Evolutionary conservation across 2,113 vertebrate genomes (phyloP).

Genomic region (Arvicanthis niloticus): DNA sequence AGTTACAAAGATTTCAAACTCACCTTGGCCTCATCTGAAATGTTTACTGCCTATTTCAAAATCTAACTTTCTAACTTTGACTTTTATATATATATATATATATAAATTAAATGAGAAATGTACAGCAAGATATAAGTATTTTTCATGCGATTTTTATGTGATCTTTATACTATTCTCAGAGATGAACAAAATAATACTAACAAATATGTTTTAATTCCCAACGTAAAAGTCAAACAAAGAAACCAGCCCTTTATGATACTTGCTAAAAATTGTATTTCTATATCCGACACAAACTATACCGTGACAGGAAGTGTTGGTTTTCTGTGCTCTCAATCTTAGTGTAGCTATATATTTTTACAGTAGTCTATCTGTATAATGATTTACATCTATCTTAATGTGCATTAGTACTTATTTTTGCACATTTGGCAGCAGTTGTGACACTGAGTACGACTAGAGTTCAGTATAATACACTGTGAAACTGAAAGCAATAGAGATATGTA

Average conservation of each 20-base stretch:
- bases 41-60: slow-evolving; percentile 21
- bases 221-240: neutral
- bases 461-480: neutral
- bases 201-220: neutral
- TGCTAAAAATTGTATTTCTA: neutral
- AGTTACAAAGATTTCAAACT: slow-evolving; percentile 36
- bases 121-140: neutral
- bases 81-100: too few species aligned
- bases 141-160: neutral
- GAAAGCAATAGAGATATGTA: neutral
- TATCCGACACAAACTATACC: neutral
- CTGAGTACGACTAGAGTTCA: neutral
- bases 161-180: neutral
- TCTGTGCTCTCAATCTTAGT: neutral
- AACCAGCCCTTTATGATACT: neutral
- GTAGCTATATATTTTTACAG: neutral
- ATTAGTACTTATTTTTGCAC: neutral
- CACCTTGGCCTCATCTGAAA: slow-evolving; percentile 30
- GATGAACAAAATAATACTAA: neutral
- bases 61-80: neutral
- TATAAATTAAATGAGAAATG: slow-evolving; percentile 20
- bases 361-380: neutral
- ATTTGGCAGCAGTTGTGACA: neutral
- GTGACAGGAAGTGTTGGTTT: neutral
- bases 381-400: neutral